These are phyloP conservation scores for Noctua janthina DNA, from an alignment of 2,888 invertebrate species.

Conservation along the genomic window DNA sequence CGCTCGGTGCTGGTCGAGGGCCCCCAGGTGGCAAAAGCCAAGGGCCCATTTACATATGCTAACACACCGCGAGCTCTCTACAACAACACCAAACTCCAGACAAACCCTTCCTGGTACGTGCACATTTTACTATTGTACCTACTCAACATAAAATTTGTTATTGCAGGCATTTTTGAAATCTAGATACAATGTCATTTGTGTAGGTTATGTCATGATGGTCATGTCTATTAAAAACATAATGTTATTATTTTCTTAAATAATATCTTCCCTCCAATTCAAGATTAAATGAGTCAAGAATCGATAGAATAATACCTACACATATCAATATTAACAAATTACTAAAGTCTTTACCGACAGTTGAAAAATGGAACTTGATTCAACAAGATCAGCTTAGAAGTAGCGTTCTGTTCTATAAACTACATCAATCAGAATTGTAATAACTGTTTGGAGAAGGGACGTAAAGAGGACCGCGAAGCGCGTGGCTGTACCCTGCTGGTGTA, in stretches of 20 bases:
- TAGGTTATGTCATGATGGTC: slow-evolving; percentile 7
- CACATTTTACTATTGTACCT: background rate
- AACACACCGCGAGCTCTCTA: slow-evolving; percentile 91
- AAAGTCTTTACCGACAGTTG: background rate
- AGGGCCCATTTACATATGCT: slow-evolving; percentile 90
- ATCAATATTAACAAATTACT: background rate
- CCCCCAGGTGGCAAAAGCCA: slow-evolving; percentile 77
- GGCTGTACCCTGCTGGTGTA: background rate
- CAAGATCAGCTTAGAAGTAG: background rate
- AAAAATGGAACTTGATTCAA: background rate
- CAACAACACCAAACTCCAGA: slow-evolving; percentile 89
- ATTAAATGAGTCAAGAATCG: background rate
- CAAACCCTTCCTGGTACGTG: slow-evolving; percentile 85
- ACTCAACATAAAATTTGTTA: background rate
- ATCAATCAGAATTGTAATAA: background rate
- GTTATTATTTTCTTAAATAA: background rate
- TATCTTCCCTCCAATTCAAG: background rate
- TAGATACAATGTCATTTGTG: background rate
- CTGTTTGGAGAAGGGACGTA: background rate
- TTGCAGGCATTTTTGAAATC: background rate
- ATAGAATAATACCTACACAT: background rate
- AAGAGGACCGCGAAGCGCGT: background rate
- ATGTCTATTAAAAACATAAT: background rate
- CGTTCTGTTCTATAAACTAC: background rate
- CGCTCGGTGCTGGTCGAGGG: slow-evolving; percentile 85